Base-by-base conservation (phyloP, 2,797 vertebrate genomes). In the Poeciliopsis paucimaculata region DNA sequence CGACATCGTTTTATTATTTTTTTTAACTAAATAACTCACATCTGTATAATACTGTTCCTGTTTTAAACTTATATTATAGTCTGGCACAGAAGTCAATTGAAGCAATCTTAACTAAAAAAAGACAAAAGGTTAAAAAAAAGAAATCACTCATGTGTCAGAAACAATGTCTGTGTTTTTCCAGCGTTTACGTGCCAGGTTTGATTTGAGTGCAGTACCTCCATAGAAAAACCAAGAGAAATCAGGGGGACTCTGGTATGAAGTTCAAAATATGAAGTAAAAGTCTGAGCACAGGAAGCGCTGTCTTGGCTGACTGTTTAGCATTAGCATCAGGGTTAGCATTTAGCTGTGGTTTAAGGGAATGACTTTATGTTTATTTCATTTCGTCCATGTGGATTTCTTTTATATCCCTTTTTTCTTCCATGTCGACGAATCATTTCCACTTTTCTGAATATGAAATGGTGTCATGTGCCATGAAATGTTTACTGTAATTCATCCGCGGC, bases 21-120 rank as follows among this genome's bases (percentile, higher is more conserved):
- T 75, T 80, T 77, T 85, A 93, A 95, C 91, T 88, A 87, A 75
- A 89, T 89, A 88, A 92, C 94, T 91, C 88, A 89, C 83, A 88
- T 68, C 77, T 94, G 89, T 93, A 88, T 82, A 66, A 88, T 88
- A 91, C 75, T 89, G 81, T 91, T 87, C 64, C 76, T 62, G 77
- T 86, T 82, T 88, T 79, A 75, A 79, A 57, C 77, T 85, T 82
- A 74, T 89, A 80, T 88, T 89, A 82, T 86, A 76, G 68, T 81
- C 66, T 89, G 77, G 88, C 84, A 78, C 85, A 92, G 73, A 79
- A 82, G 86, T 81, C 78, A 64, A 82, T 12, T 73, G 6, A 75
- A 72, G 75, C 73, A 73, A 51, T 70, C 28, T 0, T 16, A 79
- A 39, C 6, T 34, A 47, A 60, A 75, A 79, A 60, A 60, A 60